Percentiles rank a stretch among this genome's conserved stretches.
Evolutionary conservation across 2,113 vertebrate species (phyloP).

Genomic region (Corvus moneduloides): DNA sequence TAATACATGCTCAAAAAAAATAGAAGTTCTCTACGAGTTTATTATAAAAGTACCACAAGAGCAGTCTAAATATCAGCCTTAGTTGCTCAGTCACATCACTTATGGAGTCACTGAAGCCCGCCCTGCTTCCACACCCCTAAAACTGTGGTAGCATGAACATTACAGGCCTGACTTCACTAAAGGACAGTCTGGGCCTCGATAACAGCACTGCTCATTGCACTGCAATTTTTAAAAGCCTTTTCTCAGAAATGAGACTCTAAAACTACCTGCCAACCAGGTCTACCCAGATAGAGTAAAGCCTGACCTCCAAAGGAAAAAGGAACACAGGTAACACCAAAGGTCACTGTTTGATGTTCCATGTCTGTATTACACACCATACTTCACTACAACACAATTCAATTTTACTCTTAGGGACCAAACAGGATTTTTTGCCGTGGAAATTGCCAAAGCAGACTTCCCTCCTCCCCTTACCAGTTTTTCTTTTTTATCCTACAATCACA

Average conservation of each 20-base stretch:
- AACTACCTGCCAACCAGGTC: background rate
- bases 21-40: background rate
- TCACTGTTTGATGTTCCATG: background rate
- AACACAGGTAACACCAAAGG: background rate
- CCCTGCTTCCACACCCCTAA: background rate
- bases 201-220: background rate
- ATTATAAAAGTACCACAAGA: background rate
- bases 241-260: background rate
- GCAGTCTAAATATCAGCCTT: background rate
- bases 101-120: background rate
- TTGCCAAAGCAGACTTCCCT: background rate
- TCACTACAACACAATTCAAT: background rate
- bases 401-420: background rate
- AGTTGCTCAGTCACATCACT: background rate
- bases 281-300: background rate
- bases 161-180: background rate
- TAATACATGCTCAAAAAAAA: background rate
- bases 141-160: background rate
- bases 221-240: background rate
- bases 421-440: background rate
- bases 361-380: background rate
- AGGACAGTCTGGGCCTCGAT: background rate
- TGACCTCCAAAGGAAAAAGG: background rate
- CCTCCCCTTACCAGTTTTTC: background rate
- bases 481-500: background rate